phyloP scores from a whole-genome alignment of 64 coral and sea anemone genomes.

The Stichodactyla helianthus region DNA sequence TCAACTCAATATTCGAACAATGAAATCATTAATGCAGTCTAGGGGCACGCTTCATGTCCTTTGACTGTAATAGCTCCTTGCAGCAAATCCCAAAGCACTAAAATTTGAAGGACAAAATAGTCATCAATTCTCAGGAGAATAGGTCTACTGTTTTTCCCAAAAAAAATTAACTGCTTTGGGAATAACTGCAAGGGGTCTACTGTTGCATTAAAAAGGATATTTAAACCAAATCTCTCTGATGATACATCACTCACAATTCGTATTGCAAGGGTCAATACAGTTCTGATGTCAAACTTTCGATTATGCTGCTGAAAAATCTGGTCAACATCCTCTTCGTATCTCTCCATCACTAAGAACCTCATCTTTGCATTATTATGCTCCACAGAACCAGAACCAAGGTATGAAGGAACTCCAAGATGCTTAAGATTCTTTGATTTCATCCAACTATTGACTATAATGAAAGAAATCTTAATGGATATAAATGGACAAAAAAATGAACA shows the following conservation, averaged over 20 bases:
- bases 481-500: not conserved
- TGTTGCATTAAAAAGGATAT: not conserved
- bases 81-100: no score
- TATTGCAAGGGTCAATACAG: conserved; percentile 70
- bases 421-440: conserved; percentile 72
- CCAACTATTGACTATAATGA: conserved; percentile 76
- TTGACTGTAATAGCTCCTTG: no score
- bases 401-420: conserved; percentile 81
- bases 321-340: conserved; percentile 87
- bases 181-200: not conserved
- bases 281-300: conserved; percentile 74
- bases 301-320: conserved; percentile 43
- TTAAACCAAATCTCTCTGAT: no score
- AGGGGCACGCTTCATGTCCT: no score
- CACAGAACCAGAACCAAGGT: conserved; percentile 71
- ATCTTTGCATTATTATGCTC: conserved; percentile 63
- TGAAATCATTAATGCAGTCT: no score
- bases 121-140: no score
- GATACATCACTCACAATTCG: conserved; percentile 69
- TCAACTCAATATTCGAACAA: no score
- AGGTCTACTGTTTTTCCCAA: no score
- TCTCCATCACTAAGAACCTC: conserved; percentile 95
- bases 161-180: not conserved
- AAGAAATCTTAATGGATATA: not conserved
- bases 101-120: no score